These are phyloP conservation scores for Drosophila lini DNA, from an alignment of 1,140 invertebrate genomes.

Conservation along the genomic window DNA sequence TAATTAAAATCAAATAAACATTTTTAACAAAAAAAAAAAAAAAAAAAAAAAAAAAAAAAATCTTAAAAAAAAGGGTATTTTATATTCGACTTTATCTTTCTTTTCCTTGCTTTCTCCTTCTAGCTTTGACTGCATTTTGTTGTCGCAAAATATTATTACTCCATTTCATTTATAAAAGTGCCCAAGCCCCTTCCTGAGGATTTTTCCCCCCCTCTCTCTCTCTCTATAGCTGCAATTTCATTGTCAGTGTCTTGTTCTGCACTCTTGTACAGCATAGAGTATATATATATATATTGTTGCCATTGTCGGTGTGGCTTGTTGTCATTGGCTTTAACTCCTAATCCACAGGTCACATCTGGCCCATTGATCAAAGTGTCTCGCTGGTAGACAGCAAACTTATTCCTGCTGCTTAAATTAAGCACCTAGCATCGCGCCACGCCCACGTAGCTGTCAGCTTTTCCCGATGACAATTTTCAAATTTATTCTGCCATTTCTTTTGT, in stretches of 20 bases:
- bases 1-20: no score
- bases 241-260: conserved; percentile 67
- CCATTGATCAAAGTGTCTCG: conserved; percentile 51
- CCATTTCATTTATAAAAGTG: conserved; percentile 83
- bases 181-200: conserved; percentile 9
- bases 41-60: no score
- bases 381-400: conserved; percentile 48
- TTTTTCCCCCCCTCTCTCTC: background rate
- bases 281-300: conserved; percentile 5
- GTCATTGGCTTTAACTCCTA: conserved; percentile 54
- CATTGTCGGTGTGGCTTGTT: conserved; percentile 48
- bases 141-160: conserved; percentile 83
- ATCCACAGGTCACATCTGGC: conserved; percentile 56
- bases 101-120: no score
- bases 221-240: conserved; percentile 60
- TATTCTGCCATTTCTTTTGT: conserved; percentile 61
- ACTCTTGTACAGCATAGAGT: background rate
- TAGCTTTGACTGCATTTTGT: conserved; percentile 51
- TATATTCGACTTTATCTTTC: background rate
- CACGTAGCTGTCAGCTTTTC: conserved; percentile 24
- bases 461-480: conserved; percentile 60
- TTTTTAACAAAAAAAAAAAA: no score
- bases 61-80: background rate
- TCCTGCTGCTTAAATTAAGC: conserved; percentile 48
- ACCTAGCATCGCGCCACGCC: conserved; percentile 45